Percentiles rank a stretch among this genome's conserved stretches.
Evolutionary conservation across 2,797 vertebrate genomes (phyloP).

Genomic region (Sternotherus odoratus): DNA sequence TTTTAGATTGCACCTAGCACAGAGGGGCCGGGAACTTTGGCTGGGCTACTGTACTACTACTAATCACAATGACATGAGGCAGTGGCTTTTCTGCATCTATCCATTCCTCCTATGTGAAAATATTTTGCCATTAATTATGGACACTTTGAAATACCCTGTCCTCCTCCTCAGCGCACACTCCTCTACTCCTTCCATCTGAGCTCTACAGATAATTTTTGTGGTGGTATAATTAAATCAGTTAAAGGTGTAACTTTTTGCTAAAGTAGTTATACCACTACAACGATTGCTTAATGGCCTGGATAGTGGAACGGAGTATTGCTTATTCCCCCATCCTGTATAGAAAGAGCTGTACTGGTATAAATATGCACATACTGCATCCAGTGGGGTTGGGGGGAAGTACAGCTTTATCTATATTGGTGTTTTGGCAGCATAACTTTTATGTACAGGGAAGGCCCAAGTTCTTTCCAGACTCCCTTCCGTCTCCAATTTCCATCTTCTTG

Average conservation of each 20-base stretch:
- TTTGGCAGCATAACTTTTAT: accelerated
- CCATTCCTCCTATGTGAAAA: too few species aligned
- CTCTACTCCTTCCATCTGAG: background rate
- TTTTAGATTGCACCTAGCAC: too few species aligned
- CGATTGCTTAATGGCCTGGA: background rate
- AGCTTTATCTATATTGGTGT: background rate
- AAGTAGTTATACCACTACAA: background rate
- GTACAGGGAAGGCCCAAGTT: background rate
- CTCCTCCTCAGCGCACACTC: background rate
- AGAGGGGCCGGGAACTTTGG: too few species aligned
- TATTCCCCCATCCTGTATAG: background rate
- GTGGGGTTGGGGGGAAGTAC: background rate
- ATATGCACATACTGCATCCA: background rate
- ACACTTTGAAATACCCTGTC: background rate
- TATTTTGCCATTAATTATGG: background rate
- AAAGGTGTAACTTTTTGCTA: background rate
- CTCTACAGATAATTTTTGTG: background rate
- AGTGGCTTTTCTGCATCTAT: too few species aligned
- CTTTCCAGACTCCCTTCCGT: background rate
- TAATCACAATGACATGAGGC: too few species aligned
- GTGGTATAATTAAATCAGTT: background rate
- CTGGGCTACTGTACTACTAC: too few species aligned
- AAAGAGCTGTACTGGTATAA: background rate
- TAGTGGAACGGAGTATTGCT: background rate
- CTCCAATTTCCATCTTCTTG: accelerated